These are phyloP conservation scores for Cebidichthys violaceus DNA, from an alignment of 2,113 vertebrate species.

Conservation along the genomic window DNA sequence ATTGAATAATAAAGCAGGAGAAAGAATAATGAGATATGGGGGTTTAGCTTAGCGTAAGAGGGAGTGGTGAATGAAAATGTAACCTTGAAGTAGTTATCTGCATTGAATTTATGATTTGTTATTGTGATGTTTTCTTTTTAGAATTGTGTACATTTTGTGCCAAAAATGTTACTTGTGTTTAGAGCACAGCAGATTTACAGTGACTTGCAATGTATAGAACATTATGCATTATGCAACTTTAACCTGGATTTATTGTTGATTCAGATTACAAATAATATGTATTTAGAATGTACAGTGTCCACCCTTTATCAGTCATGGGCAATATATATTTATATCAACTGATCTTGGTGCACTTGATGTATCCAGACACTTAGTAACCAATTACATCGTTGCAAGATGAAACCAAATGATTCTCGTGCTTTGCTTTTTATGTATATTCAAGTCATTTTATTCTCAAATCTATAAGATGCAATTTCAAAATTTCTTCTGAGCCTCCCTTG, in stretches of 20 bases:
- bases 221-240: background rate
- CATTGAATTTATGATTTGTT: background rate
- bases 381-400: background rate
- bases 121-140: background rate
- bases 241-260: background rate
- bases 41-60: conserved; percentile 2
- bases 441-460: background rate
- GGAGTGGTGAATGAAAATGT: background rate
- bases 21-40: conserved; percentile 13
- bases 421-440: conserved; percentile 11
- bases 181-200: background rate
- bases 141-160: too few relatives aligned
- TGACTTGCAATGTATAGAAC: background rate
- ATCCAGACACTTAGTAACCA: background rate
- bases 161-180: background rate
- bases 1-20: conserved; percentile 49
- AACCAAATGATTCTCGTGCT: background rate
- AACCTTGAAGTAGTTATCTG: too few relatives aligned
- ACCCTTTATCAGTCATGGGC: background rate
- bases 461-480: background rate
- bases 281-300: background rate
- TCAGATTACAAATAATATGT: background rate
- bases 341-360: background rate
- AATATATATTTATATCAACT: background rate
- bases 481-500: conserved; percentile 13